Conservation (phyloP, 2,888 invertebrate species). For the Limnephilus marmoratus region DNA sequence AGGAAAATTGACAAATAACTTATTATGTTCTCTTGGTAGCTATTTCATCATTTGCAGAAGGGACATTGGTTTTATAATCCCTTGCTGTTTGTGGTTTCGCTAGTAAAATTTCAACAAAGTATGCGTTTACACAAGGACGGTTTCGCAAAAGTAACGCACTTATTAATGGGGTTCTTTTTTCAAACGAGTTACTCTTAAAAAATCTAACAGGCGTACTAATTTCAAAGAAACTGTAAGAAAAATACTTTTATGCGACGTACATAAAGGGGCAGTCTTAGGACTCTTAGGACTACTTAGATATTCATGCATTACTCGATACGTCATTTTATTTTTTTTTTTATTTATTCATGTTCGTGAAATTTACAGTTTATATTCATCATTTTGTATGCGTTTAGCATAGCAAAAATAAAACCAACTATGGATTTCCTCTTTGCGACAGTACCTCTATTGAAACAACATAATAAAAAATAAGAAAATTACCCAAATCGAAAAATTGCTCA, state of each 20-base stretch:
- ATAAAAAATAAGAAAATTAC: too few relatives aligned
- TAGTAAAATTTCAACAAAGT: constrained; percentile 22
- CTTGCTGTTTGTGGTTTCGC: constrained; percentile 7
- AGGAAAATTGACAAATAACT: not conserved
- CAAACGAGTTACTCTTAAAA: not conserved
- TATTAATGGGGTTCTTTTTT: not conserved
- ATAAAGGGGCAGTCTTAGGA: not conserved
- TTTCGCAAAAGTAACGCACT: not conserved
- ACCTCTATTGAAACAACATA: too few relatives aligned
- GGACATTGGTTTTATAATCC: constrained; percentile 34
- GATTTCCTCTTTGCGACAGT: too few relatives aligned
- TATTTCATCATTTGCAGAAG: not conserved
- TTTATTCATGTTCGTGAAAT: too few relatives aligned
- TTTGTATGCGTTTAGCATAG: too few relatives aligned
- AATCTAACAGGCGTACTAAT: not conserved
- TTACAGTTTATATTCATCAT: too few relatives aligned
- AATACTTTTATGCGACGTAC: not conserved
- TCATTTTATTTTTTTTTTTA: too few relatives aligned
- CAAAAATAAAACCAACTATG: too few relatives aligned
- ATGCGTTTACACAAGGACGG: constrained; percentile 21
- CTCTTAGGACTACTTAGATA: not conserved
- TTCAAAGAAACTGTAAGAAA: not conserved
- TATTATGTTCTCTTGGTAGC: not conserved
- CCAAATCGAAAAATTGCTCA: too few relatives aligned
- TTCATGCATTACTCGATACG: not conserved